Percentiles rank a stretch among this genome's conserved stretches.
phyloP scores from a whole-genome alignment of 2,888 invertebrate genomes.

The Thelaira solivaga region DNA sequence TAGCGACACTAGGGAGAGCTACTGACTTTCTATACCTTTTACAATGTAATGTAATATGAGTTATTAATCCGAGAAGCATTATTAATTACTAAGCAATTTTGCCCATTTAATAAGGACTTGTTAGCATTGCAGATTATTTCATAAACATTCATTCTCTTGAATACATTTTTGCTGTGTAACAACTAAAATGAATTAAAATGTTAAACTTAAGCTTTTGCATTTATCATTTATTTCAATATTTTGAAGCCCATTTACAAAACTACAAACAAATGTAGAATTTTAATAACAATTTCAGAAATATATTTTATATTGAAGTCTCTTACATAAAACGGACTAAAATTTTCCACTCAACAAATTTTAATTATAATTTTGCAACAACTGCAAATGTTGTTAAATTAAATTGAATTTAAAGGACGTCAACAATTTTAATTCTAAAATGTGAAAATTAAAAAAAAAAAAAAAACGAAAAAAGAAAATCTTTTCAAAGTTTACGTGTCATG shows the following conservation, averaged over 20 bases:
- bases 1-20: too few relatives aligned
- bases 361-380: slow-evolving; percentile 46
- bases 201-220: neutral
- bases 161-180: too few relatives aligned
- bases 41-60: too few relatives aligned
- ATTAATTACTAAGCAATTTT: too few relatives aligned
- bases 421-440: slow-evolving; percentile 49
- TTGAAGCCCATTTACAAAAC: neutral
- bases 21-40: too few relatives aligned
- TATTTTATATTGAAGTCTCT: slow-evolving; percentile 25
- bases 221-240: neutral
- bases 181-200: too few relatives aligned
- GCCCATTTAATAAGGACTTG: too few relatives aligned
- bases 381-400: slow-evolving; percentile 44
- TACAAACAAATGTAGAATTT: neutral
- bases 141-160: too few relatives aligned
- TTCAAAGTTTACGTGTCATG: slow-evolving; percentile 43
- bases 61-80: too few relatives aligned
- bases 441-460: neutral
- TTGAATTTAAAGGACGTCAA: slow-evolving; percentile 37
- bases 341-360: slow-evolving; percentile 47
- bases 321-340: slow-evolving; percentile 28
- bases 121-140: too few relatives aligned
- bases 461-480: slow-evolving; percentile 1
- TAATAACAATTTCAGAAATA: neutral